Evolutionary conservation across 1,140 invertebrate genomes (phyloP).

Genomic region (Watersipora subatra): DNA sequence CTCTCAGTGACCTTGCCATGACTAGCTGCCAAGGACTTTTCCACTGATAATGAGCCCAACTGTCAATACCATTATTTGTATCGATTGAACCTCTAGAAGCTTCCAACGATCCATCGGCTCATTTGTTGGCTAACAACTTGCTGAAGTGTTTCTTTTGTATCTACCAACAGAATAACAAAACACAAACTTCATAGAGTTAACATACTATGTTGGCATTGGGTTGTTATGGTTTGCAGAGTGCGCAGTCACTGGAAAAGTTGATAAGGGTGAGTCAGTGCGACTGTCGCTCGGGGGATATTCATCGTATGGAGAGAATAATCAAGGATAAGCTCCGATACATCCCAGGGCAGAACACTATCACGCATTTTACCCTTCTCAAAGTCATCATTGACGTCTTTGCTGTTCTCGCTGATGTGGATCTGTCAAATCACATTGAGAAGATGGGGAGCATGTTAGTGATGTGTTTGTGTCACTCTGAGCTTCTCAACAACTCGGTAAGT

Average conservation of each 20-base stretch:
- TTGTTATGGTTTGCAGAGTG: neutral
- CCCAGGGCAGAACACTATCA: neutral
- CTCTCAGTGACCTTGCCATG: no score
- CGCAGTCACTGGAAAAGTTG: neutral
- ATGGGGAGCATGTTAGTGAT: neutral
- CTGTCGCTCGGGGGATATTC: neutral
- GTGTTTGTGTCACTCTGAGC: neutral
- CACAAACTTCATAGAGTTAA: no score
- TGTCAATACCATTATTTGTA: no score
- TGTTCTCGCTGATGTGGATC: neutral
- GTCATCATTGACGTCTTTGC: neutral
- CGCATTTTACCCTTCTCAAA: neutral
- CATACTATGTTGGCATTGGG: no score
- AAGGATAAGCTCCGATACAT: neutral
- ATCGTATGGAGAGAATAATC: neutral
- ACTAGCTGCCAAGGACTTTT: no score
- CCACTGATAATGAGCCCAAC: no score
- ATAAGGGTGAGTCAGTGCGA: slow-evolving; percentile 1
- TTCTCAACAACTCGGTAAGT: neutral
- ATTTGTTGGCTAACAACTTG: no score
- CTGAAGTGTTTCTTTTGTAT: no score
- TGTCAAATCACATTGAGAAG: neutral
- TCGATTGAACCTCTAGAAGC: no score
- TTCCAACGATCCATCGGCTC: no score
- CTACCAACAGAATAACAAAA: no score